Base-by-base conservation (phyloP, 2,113 vertebrate species). In the Anthoscopus minutus region DNA sequence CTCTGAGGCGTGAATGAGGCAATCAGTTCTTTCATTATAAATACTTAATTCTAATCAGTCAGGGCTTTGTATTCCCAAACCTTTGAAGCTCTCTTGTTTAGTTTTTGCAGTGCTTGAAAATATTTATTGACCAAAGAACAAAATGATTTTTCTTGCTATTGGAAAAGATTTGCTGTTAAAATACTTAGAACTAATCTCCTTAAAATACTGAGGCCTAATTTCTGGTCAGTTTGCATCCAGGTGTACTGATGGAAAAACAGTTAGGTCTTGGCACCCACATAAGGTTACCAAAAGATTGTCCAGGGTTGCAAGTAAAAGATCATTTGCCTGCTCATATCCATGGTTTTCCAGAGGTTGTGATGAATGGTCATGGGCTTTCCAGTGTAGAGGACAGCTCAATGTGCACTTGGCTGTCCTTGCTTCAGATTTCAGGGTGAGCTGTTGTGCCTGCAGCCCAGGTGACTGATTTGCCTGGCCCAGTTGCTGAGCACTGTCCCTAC, bases 11-110 rank as follows among this genome's bases (percentile, higher is more conserved):
- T 80, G 33, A 91, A 65, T 73, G 35, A 94, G 88, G 27, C 60
- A 93, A 89, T 88, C 38, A 23, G 62, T 78, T 93, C 58, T 61
- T 78, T 84, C 56, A 51, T 89, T 86, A 86, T 20, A 69, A 64
- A 54, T 74, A 20, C 81, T 95, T 93, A 89, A 90, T 85, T 80
- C 61, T 93, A 62, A 87, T 87, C 56, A 67, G 37, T 78, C 76
- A 62, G 48, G 37, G 65, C 62, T 70, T 79, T 83, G 31, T 72
- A 88, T 69, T 94, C 86, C 78, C 83, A 90, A 93, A 79, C 48
- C 48, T 73, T 81, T 70, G 57, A 37, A 91, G 19, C 11, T 61
- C 8, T 82, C 48, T 61, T 53, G 12, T 86, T 95, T 83, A 90
- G 72, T 48, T 94, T 95, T 91, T 80, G 35, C 38, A 65, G 38